Evolutionary conservation across 1,140 invertebrate species (phyloP).

Genomic region (Geopemphigus sp.): DNA sequence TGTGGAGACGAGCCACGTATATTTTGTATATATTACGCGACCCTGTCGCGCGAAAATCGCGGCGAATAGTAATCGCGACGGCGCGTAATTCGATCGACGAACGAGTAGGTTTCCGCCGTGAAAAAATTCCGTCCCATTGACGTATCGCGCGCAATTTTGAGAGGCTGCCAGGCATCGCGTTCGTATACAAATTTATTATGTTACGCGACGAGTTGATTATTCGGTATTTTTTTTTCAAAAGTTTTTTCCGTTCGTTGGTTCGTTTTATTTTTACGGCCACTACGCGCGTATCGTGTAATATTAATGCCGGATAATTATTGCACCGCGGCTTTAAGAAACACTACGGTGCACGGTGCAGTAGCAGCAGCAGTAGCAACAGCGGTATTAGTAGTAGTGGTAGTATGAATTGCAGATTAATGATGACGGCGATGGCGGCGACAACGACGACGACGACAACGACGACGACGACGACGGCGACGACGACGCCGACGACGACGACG

Average conservation of each 20-base stretch:
- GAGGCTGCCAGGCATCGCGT: no score
- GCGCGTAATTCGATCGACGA: not conserved
- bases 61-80: no score
- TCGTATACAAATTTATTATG: not conserved
- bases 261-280: not conserved
- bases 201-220: slow-evolving; percentile 8
- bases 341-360: not conserved
- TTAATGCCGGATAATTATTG: slow-evolving; percentile 47
- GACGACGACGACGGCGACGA: not conserved
- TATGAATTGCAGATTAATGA: slow-evolving; percentile 49
- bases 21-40: no score
- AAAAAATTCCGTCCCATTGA: not conserved
- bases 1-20: no score
- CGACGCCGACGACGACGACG: slow-evolving; percentile 20
- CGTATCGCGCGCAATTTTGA: no score
- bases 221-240: slow-evolving; percentile 37
- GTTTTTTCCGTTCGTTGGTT: not conserved
- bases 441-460: not conserved
- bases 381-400: no score
- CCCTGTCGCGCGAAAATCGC: no score
- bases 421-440: not conserved
- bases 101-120: not conserved
- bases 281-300: slow-evolving; percentile 23
- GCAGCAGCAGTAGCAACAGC: no score
- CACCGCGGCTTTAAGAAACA: slow-evolving; percentile 43